Evolutionary conservation across 2,888 invertebrate species (phyloP).

Genomic region (Helobdella robusta): DNA sequence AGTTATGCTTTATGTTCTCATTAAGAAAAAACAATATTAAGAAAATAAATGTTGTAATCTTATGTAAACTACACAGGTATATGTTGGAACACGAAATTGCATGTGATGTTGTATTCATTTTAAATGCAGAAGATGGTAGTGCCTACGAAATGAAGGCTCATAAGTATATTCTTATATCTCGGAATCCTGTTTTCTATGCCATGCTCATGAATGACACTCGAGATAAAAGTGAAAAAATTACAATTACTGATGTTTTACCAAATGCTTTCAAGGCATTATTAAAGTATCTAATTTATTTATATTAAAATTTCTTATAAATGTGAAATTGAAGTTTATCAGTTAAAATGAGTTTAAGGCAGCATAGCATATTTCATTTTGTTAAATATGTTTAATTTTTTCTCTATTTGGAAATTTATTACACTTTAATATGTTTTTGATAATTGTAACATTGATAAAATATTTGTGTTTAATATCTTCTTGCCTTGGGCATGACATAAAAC

Average conservation of each 20-base stretch:
- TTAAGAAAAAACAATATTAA: too few relatives aligned
- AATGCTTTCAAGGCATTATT: constrained; percentile 36
- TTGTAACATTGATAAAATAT: too few relatives aligned
- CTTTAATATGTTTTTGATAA: too few relatives aligned
- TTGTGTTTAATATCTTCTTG: too few relatives aligned
- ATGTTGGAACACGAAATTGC: constrained; percentile 34
- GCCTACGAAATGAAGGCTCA: constrained; percentile 28
- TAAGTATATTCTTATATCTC: constrained; percentile 31
- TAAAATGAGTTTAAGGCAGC: too few relatives aligned
- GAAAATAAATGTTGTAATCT: too few relatives aligned
- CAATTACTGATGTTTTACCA: constrained; percentile 36
- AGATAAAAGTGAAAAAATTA: constrained; percentile 18
- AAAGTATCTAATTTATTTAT: constrained; percentile 30
- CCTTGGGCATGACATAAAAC: too few relatives aligned
- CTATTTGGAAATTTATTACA: background rate
- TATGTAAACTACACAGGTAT: constrained; percentile 27
- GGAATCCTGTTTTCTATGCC: constrained; percentile 30
- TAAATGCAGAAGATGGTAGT: constrained; percentile 26
- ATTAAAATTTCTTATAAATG: constrained; percentile 18
- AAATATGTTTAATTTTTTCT: background rate
- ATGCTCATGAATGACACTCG: constrained; percentile 23
- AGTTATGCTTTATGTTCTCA: background rate
- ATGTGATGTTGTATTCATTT: constrained; percentile 34
- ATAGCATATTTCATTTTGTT: too few relatives aligned
- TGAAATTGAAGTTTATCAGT: too few relatives aligned